Conservation (phyloP, 2,888 invertebrate species). For the Sesia bembeciformis region DNA sequence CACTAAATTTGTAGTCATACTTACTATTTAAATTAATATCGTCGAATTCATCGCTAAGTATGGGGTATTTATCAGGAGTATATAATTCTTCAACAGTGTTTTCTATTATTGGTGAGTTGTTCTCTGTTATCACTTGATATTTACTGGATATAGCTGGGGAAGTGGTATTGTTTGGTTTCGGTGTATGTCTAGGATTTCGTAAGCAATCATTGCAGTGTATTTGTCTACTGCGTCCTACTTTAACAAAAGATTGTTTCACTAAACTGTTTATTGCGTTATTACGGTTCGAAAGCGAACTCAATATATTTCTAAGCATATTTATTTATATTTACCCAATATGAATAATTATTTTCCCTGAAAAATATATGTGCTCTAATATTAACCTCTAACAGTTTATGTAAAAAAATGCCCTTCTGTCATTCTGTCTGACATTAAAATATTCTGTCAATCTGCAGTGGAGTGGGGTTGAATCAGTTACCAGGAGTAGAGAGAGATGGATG, state of each 20-base stretch:
- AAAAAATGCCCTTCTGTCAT: too few relatives aligned
- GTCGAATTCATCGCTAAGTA: constrained; percentile 75
- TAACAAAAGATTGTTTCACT: background rate
- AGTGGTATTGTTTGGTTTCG: constrained; percentile 41
- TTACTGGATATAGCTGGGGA: constrained; percentile 71
- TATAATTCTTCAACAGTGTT: constrained; percentile 81
- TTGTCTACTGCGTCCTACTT: constrained; percentile 20
- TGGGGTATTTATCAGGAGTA: constrained; percentile 33
- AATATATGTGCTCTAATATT: too few relatives aligned
- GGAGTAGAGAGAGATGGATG: too few relatives aligned
- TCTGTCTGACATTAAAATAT: too few relatives aligned
- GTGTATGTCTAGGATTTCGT: constrained; percentile 45
- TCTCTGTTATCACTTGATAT: constrained; percentile 81
- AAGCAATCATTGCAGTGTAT: constrained; percentile 48
- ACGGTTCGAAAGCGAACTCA: background rate
- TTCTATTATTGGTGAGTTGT: constrained; percentile 79
- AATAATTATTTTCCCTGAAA: too few relatives aligned
- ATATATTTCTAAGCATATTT: background rate
- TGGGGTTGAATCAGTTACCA: too few relatives aligned
- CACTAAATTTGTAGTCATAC: constrained; percentile 15
- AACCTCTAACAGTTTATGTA: too few relatives aligned
- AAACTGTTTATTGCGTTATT: background rate
- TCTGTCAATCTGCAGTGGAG: too few relatives aligned
- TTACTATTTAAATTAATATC: constrained; percentile 76
- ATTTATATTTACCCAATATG: background rate